Evolutionary conservation across 1,140 invertebrate genomes (phyloP), one percentile per base, ranked within the genome.

Genomic region (Galleria mellonella): DNA sequence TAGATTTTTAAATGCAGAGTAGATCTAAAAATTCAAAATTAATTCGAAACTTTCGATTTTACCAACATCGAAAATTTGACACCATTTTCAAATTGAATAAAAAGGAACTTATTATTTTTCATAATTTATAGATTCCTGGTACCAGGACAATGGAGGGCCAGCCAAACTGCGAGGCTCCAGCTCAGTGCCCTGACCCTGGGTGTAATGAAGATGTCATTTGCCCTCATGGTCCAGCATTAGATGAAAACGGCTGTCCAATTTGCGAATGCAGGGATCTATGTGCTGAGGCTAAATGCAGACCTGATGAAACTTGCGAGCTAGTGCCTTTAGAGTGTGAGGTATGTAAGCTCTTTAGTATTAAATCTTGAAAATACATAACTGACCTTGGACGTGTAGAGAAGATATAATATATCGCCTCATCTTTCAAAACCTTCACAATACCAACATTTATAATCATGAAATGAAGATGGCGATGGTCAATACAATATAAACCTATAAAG

Each of bases 221-320:
- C 57, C 87, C 90, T 0, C 90, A 93, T 43, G 94, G 94, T 0
- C 89, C 87, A 28, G 86, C 90, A 40, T 62, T 94, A 27, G 90
- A 95, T 62, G 67, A 72, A 2, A 88, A 89, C 6, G 94, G 94
- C 0, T 96, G 95, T 66, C 89, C 91, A 5, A 89, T 88, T 0
- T 96, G 95, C 65, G 76, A 88, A 15, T 96, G 95, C 68, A 73
- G 90, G n/a, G 91, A 96, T 67, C 93, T 92, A 0, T 96, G 95
- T 64, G 86, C 88, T 23, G 90, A 90, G 30, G 89, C 94, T 0
- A 90, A 89, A 12, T 96, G 94, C 54, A 88, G 92, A 5, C 88
- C 91, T 33, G 92, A 92, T 48, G 93, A 94, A 53, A 89, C 88
- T 7, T 93, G 92, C 43, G 75, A 83, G 33, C 52, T 83, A n/a